A percentile compares a stretch with the other conserved stretches of the same genome.
Evolutionary conservation across 2,888 invertebrate genomes (phyloP).

Genomic region (Melikaiella ostensackeni): DNA sequence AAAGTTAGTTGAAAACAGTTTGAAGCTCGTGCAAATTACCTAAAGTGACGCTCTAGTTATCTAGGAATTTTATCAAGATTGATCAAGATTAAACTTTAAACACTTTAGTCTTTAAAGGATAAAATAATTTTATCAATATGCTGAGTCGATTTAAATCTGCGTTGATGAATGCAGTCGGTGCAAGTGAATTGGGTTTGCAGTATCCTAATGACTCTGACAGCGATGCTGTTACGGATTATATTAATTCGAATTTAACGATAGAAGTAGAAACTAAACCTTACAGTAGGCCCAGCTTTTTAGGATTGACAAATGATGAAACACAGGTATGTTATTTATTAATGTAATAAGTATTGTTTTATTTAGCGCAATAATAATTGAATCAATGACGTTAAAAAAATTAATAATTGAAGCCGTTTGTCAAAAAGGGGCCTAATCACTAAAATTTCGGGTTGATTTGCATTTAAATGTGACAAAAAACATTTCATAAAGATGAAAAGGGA

Average conservation of each 20-base stretch:
- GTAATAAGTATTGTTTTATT: constrained; percentile 3
- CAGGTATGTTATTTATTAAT: constrained; percentile 65
- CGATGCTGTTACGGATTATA: constrained; percentile 64
- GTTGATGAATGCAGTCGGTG: constrained; percentile 81
- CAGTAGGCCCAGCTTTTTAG: constrained; percentile 74
- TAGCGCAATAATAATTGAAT: no score
- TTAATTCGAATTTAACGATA: constrained; percentile 64
- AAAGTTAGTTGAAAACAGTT: background rate
- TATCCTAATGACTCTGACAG: constrained; percentile 68
- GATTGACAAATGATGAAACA: constrained; percentile 73
- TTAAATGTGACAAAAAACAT: no score
- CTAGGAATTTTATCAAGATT: background rate
- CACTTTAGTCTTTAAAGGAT: background rate
- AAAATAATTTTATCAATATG: constrained; percentile 76
- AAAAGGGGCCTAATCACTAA: background rate
- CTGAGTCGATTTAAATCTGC: constrained; percentile 82
- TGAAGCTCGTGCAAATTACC: background rate
- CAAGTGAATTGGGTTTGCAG: constrained; percentile 73
- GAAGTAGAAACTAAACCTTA: constrained; percentile 73
- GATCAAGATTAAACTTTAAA: background rate
- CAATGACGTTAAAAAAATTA: no score
- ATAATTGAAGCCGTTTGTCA: no score
- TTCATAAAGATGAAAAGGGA: no score
- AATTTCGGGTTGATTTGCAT: no score
- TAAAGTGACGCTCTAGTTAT: background rate